Percentiles rank a stretch among this genome's conserved stretches.
Evolutionary conservation across 2,113 vertebrate genomes (phyloP).

Genomic region (Lathamus discolor): DNA sequence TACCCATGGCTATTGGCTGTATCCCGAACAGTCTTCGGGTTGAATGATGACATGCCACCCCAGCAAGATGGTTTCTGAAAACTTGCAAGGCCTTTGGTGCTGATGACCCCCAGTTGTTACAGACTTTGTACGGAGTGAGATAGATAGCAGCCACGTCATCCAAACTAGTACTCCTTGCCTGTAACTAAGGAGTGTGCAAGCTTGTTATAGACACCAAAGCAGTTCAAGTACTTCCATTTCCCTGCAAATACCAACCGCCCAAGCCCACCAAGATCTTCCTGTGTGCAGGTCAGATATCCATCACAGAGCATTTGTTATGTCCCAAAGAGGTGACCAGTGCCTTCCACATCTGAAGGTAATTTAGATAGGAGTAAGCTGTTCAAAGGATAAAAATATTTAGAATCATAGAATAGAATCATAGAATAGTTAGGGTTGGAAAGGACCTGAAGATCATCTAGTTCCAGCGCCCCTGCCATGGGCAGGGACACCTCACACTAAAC

Average conservation of each 20-base stretch:
- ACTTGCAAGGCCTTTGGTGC: not conserved
- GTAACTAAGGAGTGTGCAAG: not conserved
- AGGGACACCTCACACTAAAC: not conserved
- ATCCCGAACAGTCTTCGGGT: not conserved
- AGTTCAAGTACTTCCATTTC: not conserved
- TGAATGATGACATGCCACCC: not conserved
- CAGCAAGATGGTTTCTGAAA: not conserved
- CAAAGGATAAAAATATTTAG: not conserved
- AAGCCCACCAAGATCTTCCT: not conserved
- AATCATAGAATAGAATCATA: not conserved
- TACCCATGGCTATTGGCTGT: not conserved
- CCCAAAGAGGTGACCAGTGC: not conserved
- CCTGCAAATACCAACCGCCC: not conserved
- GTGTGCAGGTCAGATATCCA: not conserved
- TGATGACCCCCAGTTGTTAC: not conserved
- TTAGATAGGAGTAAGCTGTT: not conserved
- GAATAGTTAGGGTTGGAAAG: not conserved
- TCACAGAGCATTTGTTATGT: not conserved
- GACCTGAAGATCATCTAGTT: not conserved
- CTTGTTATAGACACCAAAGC: not conserved
- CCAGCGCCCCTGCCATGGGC: not conserved
- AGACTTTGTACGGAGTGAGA: not conserved
- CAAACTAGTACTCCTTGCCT: not conserved
- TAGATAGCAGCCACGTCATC: not conserved
- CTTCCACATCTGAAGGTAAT: not conserved